phyloP scores from a whole-genome alignment of 2,797 vertebrate species.

The Nyctibius grandis region DNA sequence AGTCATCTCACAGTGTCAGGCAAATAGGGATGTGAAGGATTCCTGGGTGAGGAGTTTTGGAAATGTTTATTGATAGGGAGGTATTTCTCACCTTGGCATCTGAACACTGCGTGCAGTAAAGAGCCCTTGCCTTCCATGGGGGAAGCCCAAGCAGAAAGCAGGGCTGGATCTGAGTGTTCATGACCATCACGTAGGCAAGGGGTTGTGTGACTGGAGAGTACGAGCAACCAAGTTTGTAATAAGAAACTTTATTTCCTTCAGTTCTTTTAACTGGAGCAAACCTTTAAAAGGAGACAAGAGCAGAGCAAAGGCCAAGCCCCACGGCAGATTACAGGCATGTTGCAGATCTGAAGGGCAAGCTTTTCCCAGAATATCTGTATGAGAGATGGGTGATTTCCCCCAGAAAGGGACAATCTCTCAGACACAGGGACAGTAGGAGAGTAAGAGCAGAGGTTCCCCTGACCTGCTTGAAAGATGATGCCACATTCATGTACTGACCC shows the following conservation, averaged over 20 bases:
- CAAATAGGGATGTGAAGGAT: not conserved
- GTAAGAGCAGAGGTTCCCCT: not conserved
- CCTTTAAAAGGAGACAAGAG: not conserved
- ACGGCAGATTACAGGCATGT: accelerated
- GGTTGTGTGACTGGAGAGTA: not conserved
- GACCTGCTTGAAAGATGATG: not conserved
- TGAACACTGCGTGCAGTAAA: not conserved
- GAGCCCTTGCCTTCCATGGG: accelerated
- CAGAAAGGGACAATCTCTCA: not conserved
- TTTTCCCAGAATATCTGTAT: not conserved
- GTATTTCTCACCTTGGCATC: not conserved
- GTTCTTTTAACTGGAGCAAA: not conserved
- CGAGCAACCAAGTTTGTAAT: not conserved
- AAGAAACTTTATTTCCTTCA: not conserved
- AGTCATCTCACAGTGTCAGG: not conserved
- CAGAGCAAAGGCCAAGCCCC: not conserved
- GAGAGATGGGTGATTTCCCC: not conserved
- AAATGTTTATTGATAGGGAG: not conserved
- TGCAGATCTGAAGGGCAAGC: not conserved
- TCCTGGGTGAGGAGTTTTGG: not conserved
- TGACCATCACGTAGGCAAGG: not conserved
- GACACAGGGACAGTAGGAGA: not conserved
- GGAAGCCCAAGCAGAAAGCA: not conserved
- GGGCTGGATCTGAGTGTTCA: not conserved
- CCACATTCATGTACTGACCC: too few species aligned